Evolutionary conservation across 2,888 invertebrate species (phyloP).

Genomic region (Electrophaes corylata): DNA sequence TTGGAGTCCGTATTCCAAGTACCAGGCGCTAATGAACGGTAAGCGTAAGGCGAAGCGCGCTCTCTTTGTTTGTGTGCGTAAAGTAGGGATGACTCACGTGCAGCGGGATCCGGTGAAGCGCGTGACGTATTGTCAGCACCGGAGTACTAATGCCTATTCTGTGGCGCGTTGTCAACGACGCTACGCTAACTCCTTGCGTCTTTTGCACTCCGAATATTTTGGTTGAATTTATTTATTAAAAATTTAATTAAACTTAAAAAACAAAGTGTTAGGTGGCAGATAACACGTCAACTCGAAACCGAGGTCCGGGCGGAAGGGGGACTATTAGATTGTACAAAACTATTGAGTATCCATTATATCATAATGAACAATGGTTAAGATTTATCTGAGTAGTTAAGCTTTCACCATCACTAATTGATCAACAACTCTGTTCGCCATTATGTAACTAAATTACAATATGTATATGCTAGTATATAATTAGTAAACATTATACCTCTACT

Average conservation of each 20-base stretch:
- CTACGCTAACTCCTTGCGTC: not conserved
- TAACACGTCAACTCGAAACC: not conserved
- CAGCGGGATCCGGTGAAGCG: not conserved
- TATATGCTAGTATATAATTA: not conserved
- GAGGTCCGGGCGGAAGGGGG: not conserved
- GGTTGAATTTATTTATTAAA: not conserved
- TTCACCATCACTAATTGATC: not conserved
- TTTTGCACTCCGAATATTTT: constrained; percentile 1
- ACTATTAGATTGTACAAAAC: too few species aligned
- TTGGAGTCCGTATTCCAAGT: not conserved
- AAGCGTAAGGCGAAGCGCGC: not conserved
- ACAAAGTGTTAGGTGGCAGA: not conserved
- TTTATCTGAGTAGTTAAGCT: too few species aligned
- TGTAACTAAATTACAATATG: not conserved
- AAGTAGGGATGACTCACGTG: not conserved
- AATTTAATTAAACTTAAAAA: not conserved
- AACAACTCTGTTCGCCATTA: not conserved
- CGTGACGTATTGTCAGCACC: not conserved
- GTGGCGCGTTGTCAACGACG: not conserved
- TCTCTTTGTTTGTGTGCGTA: not conserved
- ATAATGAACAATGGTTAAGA: not conserved
- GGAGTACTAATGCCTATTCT: not conserved
- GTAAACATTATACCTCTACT: not conserved
- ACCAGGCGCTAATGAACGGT: not conserved
- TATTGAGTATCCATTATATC: not conserved